A percentile compares a stretch with the other conserved stretches of the same genome.
phyloP scores from a whole-genome alignment of 2,113 vertebrate species.

The Lophura nycthemera region DNA sequence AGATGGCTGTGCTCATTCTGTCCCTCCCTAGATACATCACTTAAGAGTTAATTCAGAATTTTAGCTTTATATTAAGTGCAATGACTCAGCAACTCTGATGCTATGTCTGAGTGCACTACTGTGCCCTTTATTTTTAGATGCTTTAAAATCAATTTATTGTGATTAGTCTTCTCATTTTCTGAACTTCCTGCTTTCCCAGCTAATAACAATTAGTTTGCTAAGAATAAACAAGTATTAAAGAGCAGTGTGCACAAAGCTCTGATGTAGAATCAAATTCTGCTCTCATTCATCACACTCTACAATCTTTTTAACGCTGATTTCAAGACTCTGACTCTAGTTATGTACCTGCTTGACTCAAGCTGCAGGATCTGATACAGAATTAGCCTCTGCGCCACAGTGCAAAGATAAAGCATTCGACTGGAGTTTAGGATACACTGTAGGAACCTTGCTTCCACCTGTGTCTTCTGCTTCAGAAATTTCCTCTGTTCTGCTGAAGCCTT shows the following conservation, averaged over 20 bases:
- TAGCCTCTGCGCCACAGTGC: background rate
- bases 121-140: constrained; percentile 43
- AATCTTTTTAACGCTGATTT: background rate
- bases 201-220: constrained; percentile 23
- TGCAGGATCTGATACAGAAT: background rate
- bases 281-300: background rate
- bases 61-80: constrained; percentile 6
- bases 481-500: background rate
- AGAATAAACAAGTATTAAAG: constrained; percentile 12
- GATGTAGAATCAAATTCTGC: background rate
- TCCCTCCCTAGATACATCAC: background rate
- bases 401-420: background rate
- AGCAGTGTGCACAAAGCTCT: background rate
- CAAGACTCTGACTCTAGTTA: background rate
- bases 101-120: background rate
- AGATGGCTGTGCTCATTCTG: background rate
- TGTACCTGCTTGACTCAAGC: background rate
- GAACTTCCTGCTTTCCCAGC: constrained; percentile 46
- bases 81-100: constrained; percentile 36
- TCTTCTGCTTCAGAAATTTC: background rate
- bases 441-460: background rate
- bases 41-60: background rate
- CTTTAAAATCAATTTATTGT: constrained; percentile 51
- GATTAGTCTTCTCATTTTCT: constrained; percentile 39
- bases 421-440: background rate